Base-by-base conservation (phyloP, 1,140 invertebrate species). In the Portunus trituberculatus region DNA sequence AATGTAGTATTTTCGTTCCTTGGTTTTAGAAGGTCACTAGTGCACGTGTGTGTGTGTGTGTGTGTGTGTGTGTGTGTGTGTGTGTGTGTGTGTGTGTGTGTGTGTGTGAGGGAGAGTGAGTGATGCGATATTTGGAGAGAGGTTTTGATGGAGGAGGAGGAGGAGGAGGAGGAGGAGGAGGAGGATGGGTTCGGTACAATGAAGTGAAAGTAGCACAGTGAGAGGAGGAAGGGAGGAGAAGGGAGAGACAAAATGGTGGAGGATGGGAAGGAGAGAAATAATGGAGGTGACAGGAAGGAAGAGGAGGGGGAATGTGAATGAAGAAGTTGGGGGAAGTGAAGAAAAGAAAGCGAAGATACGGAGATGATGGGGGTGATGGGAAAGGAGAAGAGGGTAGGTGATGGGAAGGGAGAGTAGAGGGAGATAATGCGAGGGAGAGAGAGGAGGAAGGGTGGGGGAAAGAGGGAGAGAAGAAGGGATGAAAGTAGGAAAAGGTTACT, bases 61-160 rank as follows among this genome's bases (percentile, higher is more conserved):
- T 83, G 82, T 83, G 82, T 83, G 3, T 90, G 88, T 90, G 88
- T 91, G 89, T 91, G 89, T 91, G 46, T 91, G 89, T 91, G 45
- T 91, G 89, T 91, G 89, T 91, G 39, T 91, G 89, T 91, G 59
- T 91, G 89, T 91, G 89, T 91, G 39, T 91, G 89, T 91, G 59
- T 31, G 89, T 31, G n/a, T 92, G 28, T 8, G 90, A 67, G 7
- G 32, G 91, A 67, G 87, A 25, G 39, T 46, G 87, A 16, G 39
- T 46, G 39, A 28, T 46, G 25, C 25, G 48, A 29, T 52, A 29
- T n/a, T 52, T 52, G 6, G 46, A 59, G 29, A 90, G 14, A 14
- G 28, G 25, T 20, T 3, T 16, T 39, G 28, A 29, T 2, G 32
- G 52, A 39, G 28, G 86, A 3, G 29, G 14, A 4, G 84, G n/a